Base-by-base conservation (phyloP, 1,140 invertebrate species). In the Aleiodes sp. region DNA sequence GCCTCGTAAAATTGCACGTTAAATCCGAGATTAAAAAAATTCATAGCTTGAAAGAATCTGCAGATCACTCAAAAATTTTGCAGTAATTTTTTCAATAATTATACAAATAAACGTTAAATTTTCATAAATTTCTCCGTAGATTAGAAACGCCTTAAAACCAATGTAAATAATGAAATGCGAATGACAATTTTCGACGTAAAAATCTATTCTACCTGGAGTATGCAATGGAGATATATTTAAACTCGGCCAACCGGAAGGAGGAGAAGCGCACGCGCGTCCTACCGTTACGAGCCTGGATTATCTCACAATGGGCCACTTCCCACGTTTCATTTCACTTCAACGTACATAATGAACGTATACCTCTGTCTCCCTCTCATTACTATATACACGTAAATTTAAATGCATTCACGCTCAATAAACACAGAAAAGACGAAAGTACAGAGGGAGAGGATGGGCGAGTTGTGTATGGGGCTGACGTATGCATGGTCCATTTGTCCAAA, bases 301-400 rank as follows among this genome's bases (percentile, higher is more conserved):
- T 78, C 76, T 80, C 76, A 81, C 77, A 83, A 79, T 82, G 74
- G 76, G 72, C 63, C 71, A 67, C 77, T 81, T 82, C 78, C 78
- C 78, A 79, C 80, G 77, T 80, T 78, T 79, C 75, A 71, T 77
- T 76, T 75, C 72, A 68, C 60, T 21, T 16, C 43, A 56, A 52
- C 28, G 29, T 59, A 65, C 61, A 62, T 65, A 35, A 57, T 57
- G 41, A 37, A 39, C 31, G 29, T 61, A 62, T 65, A 46, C 43
- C 16, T 29, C 33, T 68, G 52, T 37, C 37, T 31, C 16, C 28
- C 12, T 2, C 46, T 28, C 46, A n/a, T 41, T 35, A 21, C 28
- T 56, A 19, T 57, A 66, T 35, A 57, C 41, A 14, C 29, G 39
- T 46, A 39, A 19, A 35, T 41, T 26, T 26, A 57, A 31, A 65